A percentile compares a stretch with the other conserved stretches of the same genome.
Conservation (phyloP, 2,113 vertebrate species). For the Fulica atra region DNA sequence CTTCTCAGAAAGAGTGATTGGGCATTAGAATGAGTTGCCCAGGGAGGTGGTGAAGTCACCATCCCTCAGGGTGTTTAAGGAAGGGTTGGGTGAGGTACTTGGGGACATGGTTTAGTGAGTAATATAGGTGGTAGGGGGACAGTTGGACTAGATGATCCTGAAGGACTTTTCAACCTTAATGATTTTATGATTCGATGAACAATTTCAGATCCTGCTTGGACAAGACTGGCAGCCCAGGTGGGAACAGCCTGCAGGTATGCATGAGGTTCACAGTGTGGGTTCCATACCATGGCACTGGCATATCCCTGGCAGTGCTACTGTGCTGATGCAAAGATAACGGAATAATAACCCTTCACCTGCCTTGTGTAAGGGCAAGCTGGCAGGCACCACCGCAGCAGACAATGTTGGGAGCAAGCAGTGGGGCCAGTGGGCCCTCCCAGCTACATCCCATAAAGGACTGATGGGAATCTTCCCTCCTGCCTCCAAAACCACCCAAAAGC, state of each 20-base stretch:
- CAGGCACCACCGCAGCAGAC: not conserved
- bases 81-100: too few species aligned
- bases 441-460: not conserved
- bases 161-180: too few species aligned
- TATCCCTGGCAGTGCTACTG: not conserved
- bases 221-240: not conserved
- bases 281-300: not conserved
- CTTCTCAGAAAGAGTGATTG: too few species aligned
- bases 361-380: not conserved
- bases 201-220: not conserved
- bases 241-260: not conserved
- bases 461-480: not conserved
- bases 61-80: too few species aligned
- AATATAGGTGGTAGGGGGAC: too few species aligned
- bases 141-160: too few species aligned
- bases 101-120: too few species aligned
- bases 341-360: rapidly evolving
- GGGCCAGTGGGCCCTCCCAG: rapidly evolving
- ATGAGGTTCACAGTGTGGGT: not conserved
- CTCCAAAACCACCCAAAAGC: not conserved
- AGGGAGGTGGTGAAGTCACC: too few species aligned
- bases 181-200: too few species aligned
- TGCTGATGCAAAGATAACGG: not conserved
- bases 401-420: rapidly evolving
- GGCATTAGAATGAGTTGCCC: too few species aligned